These are phyloP conservation scores for Lonchura striata DNA, from an alignment of 2,113 vertebrate genomes.

Conservation along the genomic window DNA sequence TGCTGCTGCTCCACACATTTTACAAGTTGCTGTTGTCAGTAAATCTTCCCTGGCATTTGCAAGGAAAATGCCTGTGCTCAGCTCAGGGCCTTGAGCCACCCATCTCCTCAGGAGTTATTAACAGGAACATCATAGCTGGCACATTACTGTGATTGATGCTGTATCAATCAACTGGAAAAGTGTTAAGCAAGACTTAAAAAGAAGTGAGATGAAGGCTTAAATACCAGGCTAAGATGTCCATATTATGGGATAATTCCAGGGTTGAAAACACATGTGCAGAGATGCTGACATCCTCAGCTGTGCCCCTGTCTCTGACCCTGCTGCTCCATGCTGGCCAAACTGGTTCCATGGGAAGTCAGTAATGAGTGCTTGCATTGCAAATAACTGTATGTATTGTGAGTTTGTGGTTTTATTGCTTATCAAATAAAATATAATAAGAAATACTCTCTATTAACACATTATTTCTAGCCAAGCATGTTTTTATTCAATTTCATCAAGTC, in stretches of 20 bases:
- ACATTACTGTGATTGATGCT: background rate
- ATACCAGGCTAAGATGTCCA: background rate
- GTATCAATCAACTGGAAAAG: background rate
- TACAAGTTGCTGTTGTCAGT: background rate
- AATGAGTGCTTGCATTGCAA: background rate
- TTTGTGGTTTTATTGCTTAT: background rate
- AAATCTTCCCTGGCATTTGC: background rate
- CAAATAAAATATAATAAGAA: background rate
- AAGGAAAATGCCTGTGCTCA: background rate
- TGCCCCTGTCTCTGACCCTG: background rate
- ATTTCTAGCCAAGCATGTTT: background rate
- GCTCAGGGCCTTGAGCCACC: background rate
- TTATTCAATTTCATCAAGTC: background rate
- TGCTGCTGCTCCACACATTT: background rate
- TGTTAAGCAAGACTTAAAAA: constrained; percentile 15
- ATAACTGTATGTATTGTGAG: fast-evolving
- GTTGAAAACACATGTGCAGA: background rate
- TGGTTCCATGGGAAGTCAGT: background rate
- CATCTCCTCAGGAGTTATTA: background rate
- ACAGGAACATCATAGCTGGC: background rate
- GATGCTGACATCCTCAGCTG: background rate
- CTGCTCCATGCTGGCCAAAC: background rate
- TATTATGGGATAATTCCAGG: background rate
- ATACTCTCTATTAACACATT: background rate
- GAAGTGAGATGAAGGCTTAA: background rate